Evolutionary conservation across 2,888 invertebrate genomes (phyloP), one percentile per base, ranked within the genome.

Genomic region (Sthenelais limicola): DNA sequence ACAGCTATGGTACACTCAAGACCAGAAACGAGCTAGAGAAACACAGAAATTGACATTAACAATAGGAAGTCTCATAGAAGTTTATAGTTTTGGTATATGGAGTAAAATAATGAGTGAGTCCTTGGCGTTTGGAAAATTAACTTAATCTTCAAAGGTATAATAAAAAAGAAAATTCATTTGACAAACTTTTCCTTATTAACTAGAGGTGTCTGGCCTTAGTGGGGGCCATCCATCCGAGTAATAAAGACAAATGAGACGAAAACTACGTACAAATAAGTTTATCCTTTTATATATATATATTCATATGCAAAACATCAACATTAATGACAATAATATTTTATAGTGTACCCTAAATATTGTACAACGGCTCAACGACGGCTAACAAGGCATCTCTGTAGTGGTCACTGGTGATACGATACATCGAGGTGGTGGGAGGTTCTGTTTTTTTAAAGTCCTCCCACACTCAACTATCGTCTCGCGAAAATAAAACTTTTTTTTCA

Each of bases 321-420:
- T 21, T 9, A 12, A 43, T n/a, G 43, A 12, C 12, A 43, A 62
- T 43, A 62, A 62, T 38, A 62, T 38, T 24, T 35, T 62, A 62
- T n/a, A 62, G 38, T 62, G 38, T 62, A 56, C 56, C 33, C 24
- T 18, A 56, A 33, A 56, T 12, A 9, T 56, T 56, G 56, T 56
- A 62, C 38, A 62, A 35, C 62, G 38, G 30, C 30, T 56, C 33
- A 24, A 56, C n/a, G 35, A 35, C 35, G 15, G 62, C 24, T 62
- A 7, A 62, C 62, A 62, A 62, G 62, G 62, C 62, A 62, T 38
- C 62, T 35, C 38, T 24, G 62, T 62, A 43, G 26, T 33, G 12
- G 38, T 35, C 33, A 33, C 33, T 35, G 18, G 26, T 9, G 28
- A 28, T 62, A 62, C 35, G 18, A 62, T 62, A n/a, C 24, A 7